phyloP scores from a whole-genome alignment of 1,140 invertebrate genomes.

The Ips nitidus region DNA sequence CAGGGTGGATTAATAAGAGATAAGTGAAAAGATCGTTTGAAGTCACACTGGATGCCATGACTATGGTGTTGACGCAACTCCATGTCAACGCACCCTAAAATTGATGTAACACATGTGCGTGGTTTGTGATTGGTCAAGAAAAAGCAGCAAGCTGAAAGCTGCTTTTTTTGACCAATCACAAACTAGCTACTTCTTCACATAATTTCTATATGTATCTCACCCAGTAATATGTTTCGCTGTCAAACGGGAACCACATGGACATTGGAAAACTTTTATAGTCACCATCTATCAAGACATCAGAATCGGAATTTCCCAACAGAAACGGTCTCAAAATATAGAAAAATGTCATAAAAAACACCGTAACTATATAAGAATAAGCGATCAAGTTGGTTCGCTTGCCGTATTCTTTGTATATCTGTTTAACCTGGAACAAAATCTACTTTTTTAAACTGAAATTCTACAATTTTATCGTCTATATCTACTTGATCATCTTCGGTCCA shows the following conservation, averaged over 20 bases:
- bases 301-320: not conserved
- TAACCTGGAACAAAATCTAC: not conserved
- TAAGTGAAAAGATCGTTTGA: constrained; percentile 3
- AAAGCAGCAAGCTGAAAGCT: too few species aligned
- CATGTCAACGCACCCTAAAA: not conserved
- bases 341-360: not conserved
- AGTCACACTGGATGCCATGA: not conserved
- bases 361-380: not conserved
- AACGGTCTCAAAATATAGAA: constrained; percentile 1
- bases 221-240: constrained; percentile 7
- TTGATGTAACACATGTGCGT: not conserved
- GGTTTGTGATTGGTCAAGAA: too few species aligned
- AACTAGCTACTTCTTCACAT: too few species aligned
- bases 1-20: constrained; percentile 5
- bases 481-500: not conserved
- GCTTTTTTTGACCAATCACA: too few species aligned
- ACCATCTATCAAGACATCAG: not conserved
- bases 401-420: not conserved
- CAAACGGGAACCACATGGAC: constrained; percentile 7
- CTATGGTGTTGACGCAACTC: not conserved
- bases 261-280: constrained; percentile 1
- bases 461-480: not conserved
- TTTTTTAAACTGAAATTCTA: too few species aligned
- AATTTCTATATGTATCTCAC: not conserved
- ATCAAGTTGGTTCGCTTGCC: too few species aligned